These are phyloP conservation scores for Poecile atricapillus DNA, from an alignment of 2,113 vertebrate species.

Conservation along the genomic window DNA sequence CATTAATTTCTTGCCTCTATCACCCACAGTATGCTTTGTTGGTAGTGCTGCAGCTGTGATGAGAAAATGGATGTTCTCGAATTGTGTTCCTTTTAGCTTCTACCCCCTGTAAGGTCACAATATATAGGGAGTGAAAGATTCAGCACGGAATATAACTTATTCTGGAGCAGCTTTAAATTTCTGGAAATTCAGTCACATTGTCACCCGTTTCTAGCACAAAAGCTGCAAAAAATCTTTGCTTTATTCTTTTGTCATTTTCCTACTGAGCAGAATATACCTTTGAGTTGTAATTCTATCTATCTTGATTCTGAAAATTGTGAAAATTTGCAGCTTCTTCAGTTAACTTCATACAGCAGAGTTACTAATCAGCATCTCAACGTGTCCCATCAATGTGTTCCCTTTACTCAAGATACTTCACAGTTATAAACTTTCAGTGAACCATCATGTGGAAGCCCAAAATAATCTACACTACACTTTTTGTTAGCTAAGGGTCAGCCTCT, in stretches of 20 bases:
- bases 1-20: slow-evolving; percentile 59
- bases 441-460: neutral
- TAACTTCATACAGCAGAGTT: neutral
- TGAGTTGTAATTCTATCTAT: neutral
- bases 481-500: neutral
- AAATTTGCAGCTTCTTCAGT: neutral
- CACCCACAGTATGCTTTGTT: neutral
- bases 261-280: neutral
- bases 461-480: neutral
- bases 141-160: neutral
- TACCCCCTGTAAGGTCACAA: slow-evolving; percentile 13
- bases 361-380: neutral
- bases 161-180: neutral
- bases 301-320: neutral
- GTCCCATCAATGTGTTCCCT: neutral
- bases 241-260: neutral
- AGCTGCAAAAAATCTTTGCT: neutral
- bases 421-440: neutral
- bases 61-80: slow-evolving; percentile 38
- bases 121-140: neutral
- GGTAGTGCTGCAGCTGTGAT: slow-evolving; percentile 28
- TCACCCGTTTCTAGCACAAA: neutral
- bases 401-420: neutral
- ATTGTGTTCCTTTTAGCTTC: slow-evolving; percentile 35
- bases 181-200: neutral